phyloP scores from a whole-genome alignment of 2,113 vertebrate species.

The Gobio gobio region DNA sequence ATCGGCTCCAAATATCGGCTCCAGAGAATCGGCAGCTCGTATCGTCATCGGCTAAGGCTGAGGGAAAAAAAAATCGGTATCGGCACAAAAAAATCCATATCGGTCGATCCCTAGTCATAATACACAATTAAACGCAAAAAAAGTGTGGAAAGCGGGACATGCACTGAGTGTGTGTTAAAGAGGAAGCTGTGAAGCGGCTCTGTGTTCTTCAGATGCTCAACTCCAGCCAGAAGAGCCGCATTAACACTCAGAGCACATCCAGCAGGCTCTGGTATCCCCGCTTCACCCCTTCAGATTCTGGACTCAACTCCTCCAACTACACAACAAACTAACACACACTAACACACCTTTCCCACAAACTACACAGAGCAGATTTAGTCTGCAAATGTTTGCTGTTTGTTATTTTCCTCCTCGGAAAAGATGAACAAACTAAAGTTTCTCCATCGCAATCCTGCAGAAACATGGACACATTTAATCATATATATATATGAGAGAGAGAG shows the following conservation, averaged over 20 bases:
- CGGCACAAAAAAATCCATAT: too few relatives aligned
- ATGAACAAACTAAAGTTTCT: not conserved
- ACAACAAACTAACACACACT: not conserved
- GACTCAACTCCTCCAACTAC: not conserved
- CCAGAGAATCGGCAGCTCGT: too few relatives aligned
- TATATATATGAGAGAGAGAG: too few relatives aligned
- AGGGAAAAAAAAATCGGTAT: too few relatives aligned
- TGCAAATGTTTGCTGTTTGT: conserved; percentile 7
- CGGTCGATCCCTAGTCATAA: too few relatives aligned
- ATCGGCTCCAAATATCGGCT: too few relatives aligned
- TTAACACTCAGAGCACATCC: not conserved
- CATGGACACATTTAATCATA: not conserved
- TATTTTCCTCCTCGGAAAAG: conserved; percentile 3
- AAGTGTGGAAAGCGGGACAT: too few relatives aligned
- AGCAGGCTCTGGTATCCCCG: not conserved
- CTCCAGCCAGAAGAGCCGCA: not conserved
- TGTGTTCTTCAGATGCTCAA: not conserved
- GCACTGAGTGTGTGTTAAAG: not conserved
- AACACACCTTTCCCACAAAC: not conserved
- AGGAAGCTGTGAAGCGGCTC: not conserved
- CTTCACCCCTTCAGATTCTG: not conserved
- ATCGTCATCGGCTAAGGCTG: too few relatives aligned
- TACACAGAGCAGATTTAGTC: not conserved
- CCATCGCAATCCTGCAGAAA: not conserved
- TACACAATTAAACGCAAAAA: not conserved